Percentiles rank a stretch among this genome's conserved stretches.
Evolutionary conservation across 2,113 vertebrate species (phyloP).

Genomic region (Mirounga angustirostris): DNA sequence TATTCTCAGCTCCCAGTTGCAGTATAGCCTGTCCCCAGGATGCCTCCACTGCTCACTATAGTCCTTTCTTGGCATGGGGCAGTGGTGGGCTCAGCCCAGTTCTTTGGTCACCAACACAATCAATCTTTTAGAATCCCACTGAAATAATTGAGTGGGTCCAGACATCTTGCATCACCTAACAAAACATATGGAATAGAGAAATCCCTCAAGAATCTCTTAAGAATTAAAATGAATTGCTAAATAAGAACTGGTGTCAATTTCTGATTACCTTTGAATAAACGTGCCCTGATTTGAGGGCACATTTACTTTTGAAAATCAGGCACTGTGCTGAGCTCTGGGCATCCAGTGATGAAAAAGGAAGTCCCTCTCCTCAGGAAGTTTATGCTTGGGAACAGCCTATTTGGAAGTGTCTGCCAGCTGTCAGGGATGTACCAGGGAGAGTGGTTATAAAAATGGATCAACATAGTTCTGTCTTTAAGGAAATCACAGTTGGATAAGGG

Average conservation of each 20-base stretch:
- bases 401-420: background rate
- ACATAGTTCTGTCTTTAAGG: background rate
- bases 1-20: background rate
- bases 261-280: background rate
- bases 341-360: background rate
- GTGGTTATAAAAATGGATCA: background rate
- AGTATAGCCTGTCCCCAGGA: background rate
- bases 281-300: background rate
- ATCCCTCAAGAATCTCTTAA: background rate
- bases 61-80: background rate
- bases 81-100: no score
- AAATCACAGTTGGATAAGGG: background rate
- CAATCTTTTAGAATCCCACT: background rate
- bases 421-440: background rate
- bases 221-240: background rate
- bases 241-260: background rate
- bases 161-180: background rate
- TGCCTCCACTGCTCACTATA: background rate
- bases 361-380: background rate
- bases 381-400: background rate
- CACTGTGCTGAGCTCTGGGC: background rate
- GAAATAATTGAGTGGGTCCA: background rate
- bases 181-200: background rate
- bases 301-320: background rate
- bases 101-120: background rate